A percentile compares a stretch with the other conserved stretches of the same genome.
Conservation (phyloP, 1,140 invertebrate species). For the Propsilocerus akamusi region DNA sequence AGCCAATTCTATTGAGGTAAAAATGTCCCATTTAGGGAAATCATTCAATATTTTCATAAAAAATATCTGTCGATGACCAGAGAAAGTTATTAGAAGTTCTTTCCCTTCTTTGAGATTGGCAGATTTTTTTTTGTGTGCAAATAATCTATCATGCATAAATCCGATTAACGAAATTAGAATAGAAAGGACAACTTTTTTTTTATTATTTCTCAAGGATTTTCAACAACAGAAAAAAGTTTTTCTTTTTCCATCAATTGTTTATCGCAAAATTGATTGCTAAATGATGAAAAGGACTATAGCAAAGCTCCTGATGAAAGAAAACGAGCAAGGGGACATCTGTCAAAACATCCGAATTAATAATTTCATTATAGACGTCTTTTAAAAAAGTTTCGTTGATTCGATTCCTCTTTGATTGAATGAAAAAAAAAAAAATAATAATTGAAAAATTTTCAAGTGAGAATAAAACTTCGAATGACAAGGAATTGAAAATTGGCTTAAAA, state of each 20-base stretch:
- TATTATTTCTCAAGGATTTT: not conserved
- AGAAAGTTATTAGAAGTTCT: too few relatives aligned
- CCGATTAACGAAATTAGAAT: too few relatives aligned
- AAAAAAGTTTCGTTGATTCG: too few relatives aligned
- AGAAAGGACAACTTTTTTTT: not conserved
- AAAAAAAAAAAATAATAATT: too few relatives aligned
- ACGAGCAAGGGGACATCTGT: not conserved
- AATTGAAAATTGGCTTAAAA: too few relatives aligned
- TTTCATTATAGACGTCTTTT: too few relatives aligned
- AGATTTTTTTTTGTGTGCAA: not conserved
- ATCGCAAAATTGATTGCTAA: not conserved
- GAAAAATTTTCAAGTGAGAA: too few relatives aligned
- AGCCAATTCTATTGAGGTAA: too few relatives aligned
- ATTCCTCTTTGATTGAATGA: too few relatives aligned
- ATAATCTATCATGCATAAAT: not conserved
- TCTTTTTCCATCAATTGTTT: not conserved
- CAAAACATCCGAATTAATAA: not conserved
- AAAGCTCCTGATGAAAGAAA: not conserved
- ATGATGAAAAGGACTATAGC: not conserved
- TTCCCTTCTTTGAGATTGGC: not conserved
- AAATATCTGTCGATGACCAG: not conserved
- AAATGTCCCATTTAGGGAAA: too few relatives aligned
- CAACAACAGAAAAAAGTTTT: not conserved
- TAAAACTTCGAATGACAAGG: too few relatives aligned
- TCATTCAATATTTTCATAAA: too few relatives aligned